Percentiles rank a stretch among this genome's conserved stretches.
Conservation (phyloP, 2,797 vertebrate species). For the Naso thynnoides region DNA sequence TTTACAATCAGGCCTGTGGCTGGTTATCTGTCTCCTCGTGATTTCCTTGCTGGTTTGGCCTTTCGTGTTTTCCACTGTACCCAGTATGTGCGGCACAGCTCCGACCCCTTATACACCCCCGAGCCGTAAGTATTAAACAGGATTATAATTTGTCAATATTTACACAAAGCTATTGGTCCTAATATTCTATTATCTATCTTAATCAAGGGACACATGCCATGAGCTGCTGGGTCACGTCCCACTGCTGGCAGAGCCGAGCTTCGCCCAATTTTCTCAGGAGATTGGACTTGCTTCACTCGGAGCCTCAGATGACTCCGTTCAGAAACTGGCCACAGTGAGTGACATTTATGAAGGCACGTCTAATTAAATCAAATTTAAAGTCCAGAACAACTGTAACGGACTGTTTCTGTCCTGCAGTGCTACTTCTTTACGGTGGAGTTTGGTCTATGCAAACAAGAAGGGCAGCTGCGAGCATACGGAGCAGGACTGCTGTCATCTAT, state of each 20-base stretch:
- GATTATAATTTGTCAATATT: background rate
- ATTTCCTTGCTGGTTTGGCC: slow-evolving; percentile 97
- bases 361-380: background rate
- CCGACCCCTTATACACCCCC: slow-evolving; percentile 96
- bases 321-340: slow-evolving; percentile 94
- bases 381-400: slow-evolving; percentile 75
- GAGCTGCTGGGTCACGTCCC: slow-evolving; percentile 95
- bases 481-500: slow-evolving; percentile 97
- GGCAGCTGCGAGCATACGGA: slow-evolving; percentile 93
- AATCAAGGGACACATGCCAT: slow-evolving; percentile 93
- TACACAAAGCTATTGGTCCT: background rate
- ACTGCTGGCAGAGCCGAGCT: slow-evolving; percentile 94
- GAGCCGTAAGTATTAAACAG: slow-evolving; percentile 89
- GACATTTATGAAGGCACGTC: slow-evolving; percentile 55
- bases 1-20: slow-evolving; percentile 97
- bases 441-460: slow-evolving; percentile 97
- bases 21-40: slow-evolving; percentile 95
- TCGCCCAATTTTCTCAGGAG: slow-evolving; percentile 97
- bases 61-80: slow-evolving; percentile 99
- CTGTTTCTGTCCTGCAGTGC: slow-evolving; percentile 88
- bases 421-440: slow-evolving; percentile 99
- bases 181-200: slow-evolving; percentile 42
- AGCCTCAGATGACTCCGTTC: slow-evolving; percentile 93
- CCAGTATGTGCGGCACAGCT: slow-evolving; percentile 97
- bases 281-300: slow-evolving; percentile 94